These are phyloP conservation scores for Trematomus loennbergii DNA, from an alignment of 2,113 vertebrate species.

Conservation along the genomic window DNA sequence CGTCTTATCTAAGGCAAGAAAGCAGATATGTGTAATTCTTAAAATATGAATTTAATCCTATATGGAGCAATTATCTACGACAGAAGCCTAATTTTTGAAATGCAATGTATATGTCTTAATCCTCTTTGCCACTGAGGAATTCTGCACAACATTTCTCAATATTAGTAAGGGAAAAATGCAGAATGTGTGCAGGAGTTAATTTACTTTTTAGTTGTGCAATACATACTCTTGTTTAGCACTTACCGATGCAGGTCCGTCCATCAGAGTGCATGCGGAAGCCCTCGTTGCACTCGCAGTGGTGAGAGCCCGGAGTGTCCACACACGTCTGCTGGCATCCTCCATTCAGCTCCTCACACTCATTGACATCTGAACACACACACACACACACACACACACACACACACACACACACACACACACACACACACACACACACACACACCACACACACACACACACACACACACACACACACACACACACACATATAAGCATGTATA, in stretches of 20 bases:
- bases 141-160: not conserved
- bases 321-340: constrained; percentile 92
- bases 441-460: too few relatives aligned
- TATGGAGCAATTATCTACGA: not conserved
- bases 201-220: not conserved
- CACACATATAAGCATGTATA: not conserved
- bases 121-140: not conserved
- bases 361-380: constrained; percentile 81
- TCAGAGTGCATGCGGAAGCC: constrained; percentile 89
- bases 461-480: too few relatives aligned
- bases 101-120: not conserved
- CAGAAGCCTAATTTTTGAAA: not conserved
- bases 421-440: too few relatives aligned
- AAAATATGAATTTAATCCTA: not conserved
- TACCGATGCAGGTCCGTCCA: constrained; percentile 88
- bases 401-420: not conserved
- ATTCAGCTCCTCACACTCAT: constrained; percentile 88
- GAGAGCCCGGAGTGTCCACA: constrained; percentile 86
- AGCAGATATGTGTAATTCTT: not conserved
- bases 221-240: constrained; percentile 54
- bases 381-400: not conserved
- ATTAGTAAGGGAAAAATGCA: not conserved
- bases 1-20: not conserved
- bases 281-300: constrained; percentile 87
- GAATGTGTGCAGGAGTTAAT: not conserved